Evolutionary conservation across 2,113 vertebrate genomes (phyloP).

Genomic region (Oceanodroma tethys): DNA sequence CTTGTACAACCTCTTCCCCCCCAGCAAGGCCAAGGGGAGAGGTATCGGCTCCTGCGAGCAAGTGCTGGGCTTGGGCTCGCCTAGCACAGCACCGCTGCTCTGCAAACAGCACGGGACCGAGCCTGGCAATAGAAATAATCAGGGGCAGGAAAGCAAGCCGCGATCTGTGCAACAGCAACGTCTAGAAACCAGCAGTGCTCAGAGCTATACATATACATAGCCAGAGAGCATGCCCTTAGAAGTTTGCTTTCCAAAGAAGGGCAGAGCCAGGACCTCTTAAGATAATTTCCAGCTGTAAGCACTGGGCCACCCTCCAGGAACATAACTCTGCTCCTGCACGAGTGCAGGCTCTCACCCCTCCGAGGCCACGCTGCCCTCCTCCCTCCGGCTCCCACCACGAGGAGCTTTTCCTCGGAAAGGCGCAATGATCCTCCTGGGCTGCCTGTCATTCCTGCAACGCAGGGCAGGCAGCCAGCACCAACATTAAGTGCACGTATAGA

Average conservation of each 20-base stretch:
- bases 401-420: background rate
- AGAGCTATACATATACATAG: accelerated
- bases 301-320: constrained; percentile 10
- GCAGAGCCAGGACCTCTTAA: background rate
- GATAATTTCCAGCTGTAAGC: constrained; percentile 28
- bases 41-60: accelerated
- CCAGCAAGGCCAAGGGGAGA: background rate
- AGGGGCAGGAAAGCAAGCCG: accelerated
- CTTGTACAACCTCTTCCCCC: background rate
- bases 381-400: accelerated
- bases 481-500: background rate
- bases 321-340: background rate
- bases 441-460: accelerated
- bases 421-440: accelerated
- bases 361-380: accelerated
- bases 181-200: background rate
- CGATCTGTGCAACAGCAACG: background rate
- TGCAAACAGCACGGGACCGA: background rate
- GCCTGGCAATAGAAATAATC: background rate
- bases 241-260: constrained; percentile 48
- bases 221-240: background rate
- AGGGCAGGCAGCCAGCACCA: background rate
- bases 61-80: accelerated
- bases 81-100: background rate
- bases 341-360: background rate